Evolutionary conservation across 2,113 vertebrate species (phyloP).

Genomic region (Leptosomus discolor): DNA sequence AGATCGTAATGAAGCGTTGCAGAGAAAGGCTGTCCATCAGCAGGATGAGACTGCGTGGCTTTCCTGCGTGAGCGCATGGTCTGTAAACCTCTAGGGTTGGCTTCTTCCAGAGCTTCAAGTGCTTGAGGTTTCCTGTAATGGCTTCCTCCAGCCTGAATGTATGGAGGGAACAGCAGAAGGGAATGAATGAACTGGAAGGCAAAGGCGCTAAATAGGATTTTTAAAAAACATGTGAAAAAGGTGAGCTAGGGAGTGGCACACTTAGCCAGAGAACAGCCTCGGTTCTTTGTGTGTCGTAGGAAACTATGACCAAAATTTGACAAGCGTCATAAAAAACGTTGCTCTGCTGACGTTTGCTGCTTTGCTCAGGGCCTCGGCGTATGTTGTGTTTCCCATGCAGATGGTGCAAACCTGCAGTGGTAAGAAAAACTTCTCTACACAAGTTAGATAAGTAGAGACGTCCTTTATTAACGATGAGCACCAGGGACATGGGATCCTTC

Average conservation of each 20-base stretch:
- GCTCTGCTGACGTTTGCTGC: not conserved
- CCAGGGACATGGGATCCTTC: too few relatives aligned
- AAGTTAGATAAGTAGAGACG: too few relatives aligned
- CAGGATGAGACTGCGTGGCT: too few relatives aligned
- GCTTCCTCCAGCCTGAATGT: not conserved
- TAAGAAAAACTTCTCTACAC: too few relatives aligned
- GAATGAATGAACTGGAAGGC: not conserved
- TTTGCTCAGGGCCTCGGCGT: not conserved
- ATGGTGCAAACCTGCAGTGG: too few relatives aligned
- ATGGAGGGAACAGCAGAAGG: not conserved
- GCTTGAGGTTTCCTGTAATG: accelerated
- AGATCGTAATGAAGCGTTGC: not conserved
- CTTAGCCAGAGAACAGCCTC: not conserved
- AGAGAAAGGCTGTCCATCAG: not conserved
- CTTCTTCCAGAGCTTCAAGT: not conserved
- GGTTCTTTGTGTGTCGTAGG: not conserved
- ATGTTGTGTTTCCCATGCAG: accelerated
- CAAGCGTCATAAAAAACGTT: accelerated
- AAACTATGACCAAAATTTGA: not conserved
- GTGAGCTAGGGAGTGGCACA: not conserved
- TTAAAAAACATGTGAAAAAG: not conserved
- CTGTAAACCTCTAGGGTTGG: not conserved
- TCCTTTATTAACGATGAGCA: too few relatives aligned
- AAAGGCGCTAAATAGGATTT: not conserved
- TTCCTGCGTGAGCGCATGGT: not conserved